A percentile compares a stretch with the other conserved stretches of the same genome.
Conservation (phyloP, 1,140 invertebrate species). For the Oedothorax gibbosus region DNA sequence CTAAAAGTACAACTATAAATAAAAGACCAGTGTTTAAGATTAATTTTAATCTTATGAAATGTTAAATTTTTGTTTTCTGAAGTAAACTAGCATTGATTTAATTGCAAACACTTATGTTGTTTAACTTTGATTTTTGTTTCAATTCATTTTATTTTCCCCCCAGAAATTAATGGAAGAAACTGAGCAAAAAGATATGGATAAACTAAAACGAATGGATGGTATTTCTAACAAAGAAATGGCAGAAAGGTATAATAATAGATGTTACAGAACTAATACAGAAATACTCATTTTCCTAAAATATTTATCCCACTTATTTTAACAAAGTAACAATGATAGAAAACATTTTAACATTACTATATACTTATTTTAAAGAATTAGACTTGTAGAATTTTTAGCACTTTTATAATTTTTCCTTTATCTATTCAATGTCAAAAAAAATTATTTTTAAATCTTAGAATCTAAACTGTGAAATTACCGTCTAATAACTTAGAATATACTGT, state of each 20-base stretch:
- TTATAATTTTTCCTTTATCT: neutral
- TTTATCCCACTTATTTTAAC: neutral
- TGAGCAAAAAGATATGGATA: slow-evolving; percentile 36
- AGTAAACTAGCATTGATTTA: too few species aligned
- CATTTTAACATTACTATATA: neutral
- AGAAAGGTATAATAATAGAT: slow-evolving; percentile 28
- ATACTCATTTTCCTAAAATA: neutral
- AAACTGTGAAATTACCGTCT: too few species aligned
- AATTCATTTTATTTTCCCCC: neutral
- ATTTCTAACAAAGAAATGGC: slow-evolving; percentile 57
- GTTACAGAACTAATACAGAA: neutral
- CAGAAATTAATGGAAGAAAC: slow-evolving; percentile 58
- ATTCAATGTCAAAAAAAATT: neutral
- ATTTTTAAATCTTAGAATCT: neutral
- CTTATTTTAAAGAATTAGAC: neutral
- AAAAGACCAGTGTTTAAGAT: too few species aligned
- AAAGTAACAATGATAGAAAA: neutral
- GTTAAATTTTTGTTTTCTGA: too few species aligned
- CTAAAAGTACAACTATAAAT: too few species aligned
- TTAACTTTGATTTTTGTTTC: too few species aligned
- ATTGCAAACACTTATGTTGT: too few species aligned
- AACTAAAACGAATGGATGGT: slow-evolving; percentile 57
- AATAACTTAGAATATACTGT: too few species aligned
- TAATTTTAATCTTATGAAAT: too few species aligned
- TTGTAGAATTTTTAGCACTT: neutral